Percentiles rank a stretch among this genome's conserved stretches.
Evolutionary conservation across 2,113 vertebrate species (phyloP).

Genomic region (Heteronetta atricapilla): DNA sequence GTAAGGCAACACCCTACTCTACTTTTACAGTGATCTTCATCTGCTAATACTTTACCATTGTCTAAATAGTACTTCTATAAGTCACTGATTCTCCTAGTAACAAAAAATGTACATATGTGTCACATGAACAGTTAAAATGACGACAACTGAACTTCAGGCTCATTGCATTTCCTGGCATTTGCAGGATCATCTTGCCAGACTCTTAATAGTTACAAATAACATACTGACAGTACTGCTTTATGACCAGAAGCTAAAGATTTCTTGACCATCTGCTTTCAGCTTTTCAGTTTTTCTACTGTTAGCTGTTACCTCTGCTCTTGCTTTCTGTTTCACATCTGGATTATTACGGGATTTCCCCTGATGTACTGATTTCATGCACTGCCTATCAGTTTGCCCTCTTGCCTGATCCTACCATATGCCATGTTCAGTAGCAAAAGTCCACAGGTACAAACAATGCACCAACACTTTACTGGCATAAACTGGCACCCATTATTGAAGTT

Average conservation of each 20-base stretch:
- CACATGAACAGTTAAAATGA: not conserved
- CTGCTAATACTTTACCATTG: not conserved
- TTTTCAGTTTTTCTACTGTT: slow-evolving; percentile 30
- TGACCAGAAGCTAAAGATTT: not conserved
- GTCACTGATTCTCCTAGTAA: not conserved
- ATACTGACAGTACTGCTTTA: not conserved
- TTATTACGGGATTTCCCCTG: slow-evolving; percentile 22
- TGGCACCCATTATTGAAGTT: not conserved
- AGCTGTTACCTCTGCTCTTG: not conserved
- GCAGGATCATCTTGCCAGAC: slow-evolving; percentile 24
- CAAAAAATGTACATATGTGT: not conserved
- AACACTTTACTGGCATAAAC: not conserved
- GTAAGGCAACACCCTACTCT: not conserved
- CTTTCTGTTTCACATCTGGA: slow-evolving; percentile 26
- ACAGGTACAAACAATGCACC: not conserved
- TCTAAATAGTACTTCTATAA: not conserved
- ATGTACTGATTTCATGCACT: not conserved
- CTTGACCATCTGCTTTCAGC: slow-evolving; percentile 25
- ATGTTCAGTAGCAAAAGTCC: not conserved
- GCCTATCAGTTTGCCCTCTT: not conserved
- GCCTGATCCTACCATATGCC: not conserved
- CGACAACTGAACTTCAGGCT: not conserved
- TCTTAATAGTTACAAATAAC: slow-evolving; percentile 4
- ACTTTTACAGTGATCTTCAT: not conserved
- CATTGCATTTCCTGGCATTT: not conserved